Evolutionary conservation across 35 echinoderm and acorn worm species (phyloP), one percentile per base, ranked within the genome.

Genomic region (Ophioderma brevispina): DNA sequence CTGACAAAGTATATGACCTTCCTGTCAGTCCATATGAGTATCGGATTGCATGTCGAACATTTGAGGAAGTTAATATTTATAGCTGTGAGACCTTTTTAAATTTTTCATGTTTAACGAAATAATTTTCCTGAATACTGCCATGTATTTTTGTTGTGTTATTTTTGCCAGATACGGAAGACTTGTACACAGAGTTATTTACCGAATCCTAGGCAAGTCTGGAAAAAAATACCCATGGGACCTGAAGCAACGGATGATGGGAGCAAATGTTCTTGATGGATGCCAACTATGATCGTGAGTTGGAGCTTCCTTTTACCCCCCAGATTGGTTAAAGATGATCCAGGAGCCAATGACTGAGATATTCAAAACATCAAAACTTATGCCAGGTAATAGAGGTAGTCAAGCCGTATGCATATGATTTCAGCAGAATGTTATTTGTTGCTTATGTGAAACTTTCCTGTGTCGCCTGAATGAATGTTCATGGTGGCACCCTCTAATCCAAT

Each of bases 341-440:
- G 75, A 81, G 11, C 64, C 82, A 33, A 87, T 89, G 39, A 55
- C 63, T n/a, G 80, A 64, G 0, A 70, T 89, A 18, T 93, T 98
- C 43, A 39, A 89, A 82, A 40, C 81, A 18, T 41, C 89, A 1
- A 82, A 94, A 41, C 39, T 94, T 23, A 82, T 98, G 76, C 96
- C 92, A 85, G 96, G 96, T 98, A n/a, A n/a, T n/a, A n/a, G n/a
- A n/a, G n/a, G 81, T 86, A 46, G 19, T 88, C 23, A n/a, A n/a
- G n/a, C n/a, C n/a, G n/a, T n/a, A n/a, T n/a, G n/a, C n/a, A n/a
- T n/a, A n/a, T n/a, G n/a, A n/a, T n/a, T n/a, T n/a, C n/a, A n/a
- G n/a, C n/a, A n/a, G n/a, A n/a, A n/a, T n/a, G n/a, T n/a, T n/a
- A n/a, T n/a, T n/a, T n/a, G n/a, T n/a, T n/a, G n/a, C n/a, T n/a